phyloP scores from a whole-genome alignment of 2,113 vertebrate genomes.

The Narcine bancroftii region DNA sequence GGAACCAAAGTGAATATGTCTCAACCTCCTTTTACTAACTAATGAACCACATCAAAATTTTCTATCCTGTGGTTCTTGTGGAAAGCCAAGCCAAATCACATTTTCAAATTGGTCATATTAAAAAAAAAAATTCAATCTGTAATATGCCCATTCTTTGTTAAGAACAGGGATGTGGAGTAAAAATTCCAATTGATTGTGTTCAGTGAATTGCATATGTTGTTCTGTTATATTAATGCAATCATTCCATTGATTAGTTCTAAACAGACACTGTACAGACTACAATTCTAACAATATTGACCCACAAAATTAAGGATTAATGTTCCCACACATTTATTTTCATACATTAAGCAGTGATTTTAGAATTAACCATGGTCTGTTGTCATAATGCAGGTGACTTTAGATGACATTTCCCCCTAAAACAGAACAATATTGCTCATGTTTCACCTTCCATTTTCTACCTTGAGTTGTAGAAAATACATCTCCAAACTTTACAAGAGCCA shows the following conservation, averaged over 20 bases:
- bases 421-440: too few species aligned
- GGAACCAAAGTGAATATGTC: background rate
- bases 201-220: background rate
- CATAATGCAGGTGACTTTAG: background rate
- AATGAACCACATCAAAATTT: background rate
- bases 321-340: background rate
- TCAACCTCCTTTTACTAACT: background rate
- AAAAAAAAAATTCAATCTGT: background rate
- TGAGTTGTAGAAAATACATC: background rate
- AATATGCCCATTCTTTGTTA: background rate
- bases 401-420: background rate
- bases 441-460: background rate
- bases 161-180: background rate
- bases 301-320: background rate
- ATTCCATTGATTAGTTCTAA: constrained; percentile 5
- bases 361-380: background rate
- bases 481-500: background rate
- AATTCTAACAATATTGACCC: background rate
- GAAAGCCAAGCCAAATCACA: background rate
- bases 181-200: background rate
- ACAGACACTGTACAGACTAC: background rate
- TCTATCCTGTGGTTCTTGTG: background rate
- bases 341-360: background rate
- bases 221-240: background rate
- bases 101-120: background rate